Evolutionary conservation across 2,888 invertebrate genomes (phyloP), one percentile per base, ranked within the genome.

Genomic region (Byasa hedistus): DNA sequence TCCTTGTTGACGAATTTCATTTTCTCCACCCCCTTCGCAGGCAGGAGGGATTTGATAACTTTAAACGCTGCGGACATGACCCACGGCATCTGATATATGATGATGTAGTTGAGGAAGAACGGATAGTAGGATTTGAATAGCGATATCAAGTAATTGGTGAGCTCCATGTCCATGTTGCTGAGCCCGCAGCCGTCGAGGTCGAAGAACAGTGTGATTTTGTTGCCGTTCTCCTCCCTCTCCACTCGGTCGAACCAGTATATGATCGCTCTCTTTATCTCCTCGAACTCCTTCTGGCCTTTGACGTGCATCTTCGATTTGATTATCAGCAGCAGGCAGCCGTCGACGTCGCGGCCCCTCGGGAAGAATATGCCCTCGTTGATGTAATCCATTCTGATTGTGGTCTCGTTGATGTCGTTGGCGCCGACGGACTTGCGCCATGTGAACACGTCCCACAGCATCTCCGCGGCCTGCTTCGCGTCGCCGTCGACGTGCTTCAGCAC

Each of bases 41-140:
- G 98, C 64, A 99, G 83, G 91, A 98, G 93, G 0, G 95, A 92
- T 85, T 98, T 98, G 12, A 98, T 96, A 56, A 98, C 93, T 88
- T 96, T 98, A 87, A 98, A 98, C 0, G 97, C 97, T 71, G 98
- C 97, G 77, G 95, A 97, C 68, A 98, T 86, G 1, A 98, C 94
- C 98, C 98, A 98, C 0, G 98, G 97, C 96, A 98, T 96, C 82
- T 98, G 98, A 82, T 93, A 97, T 64, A 98, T 95, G 48, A 98
- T 89, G 72, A 98, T 97, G 79, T 97, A 97, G 77, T 97, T 98
- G 69, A 97, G 86, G 78, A 96, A 95, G 82, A 94, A 94, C 0
- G 98, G 98, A 85, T 98, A 98, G 80, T 98, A 98, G 23, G 93
- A 90, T 83, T 98, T 98, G 80, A 98, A 97, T 24, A 97, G 92